These are phyloP conservation scores for Cerceris ruficornis DNA, from an alignment of 2,888 invertebrate species.

Conservation along the genomic window DNA sequence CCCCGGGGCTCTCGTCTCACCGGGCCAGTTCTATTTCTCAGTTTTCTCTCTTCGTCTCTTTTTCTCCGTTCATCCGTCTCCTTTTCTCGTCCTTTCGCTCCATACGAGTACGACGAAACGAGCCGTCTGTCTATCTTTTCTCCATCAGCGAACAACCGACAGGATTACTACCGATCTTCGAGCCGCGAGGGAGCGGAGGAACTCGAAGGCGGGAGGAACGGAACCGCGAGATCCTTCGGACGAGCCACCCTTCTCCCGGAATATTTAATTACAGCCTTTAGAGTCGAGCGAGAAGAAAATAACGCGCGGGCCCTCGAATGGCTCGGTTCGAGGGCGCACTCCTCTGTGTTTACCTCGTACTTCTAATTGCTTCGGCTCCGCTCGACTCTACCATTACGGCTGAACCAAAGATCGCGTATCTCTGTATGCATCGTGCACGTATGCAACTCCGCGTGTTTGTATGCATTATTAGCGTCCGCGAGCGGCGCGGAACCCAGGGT, in stretches of 20 bases:
- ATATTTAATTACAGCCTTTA: slow-evolving; percentile 79
- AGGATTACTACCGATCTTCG: slow-evolving; percentile 23
- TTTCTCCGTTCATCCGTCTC: too few species aligned
- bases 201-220: slow-evolving; percentile 15
- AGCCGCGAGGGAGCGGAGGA: slow-evolving; percentile 23
- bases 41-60: slow-evolving; percentile 35
- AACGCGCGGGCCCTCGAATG: slow-evolving; percentile 67
- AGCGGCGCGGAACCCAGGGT: neutral
- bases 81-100: neutral
- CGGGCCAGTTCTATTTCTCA: slow-evolving; percentile 17
- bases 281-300: slow-evolving; percentile 74
- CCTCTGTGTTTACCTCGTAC: slow-evolving; percentile 80
- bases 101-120: slow-evolving; percentile 52
- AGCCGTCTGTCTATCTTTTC: slow-evolving; percentile 66
- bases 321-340: slow-evolving; percentile 61
- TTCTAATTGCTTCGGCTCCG: slow-evolving; percentile 78
- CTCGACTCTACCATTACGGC: slow-evolving; percentile 70
- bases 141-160: slow-evolving; percentile 55
- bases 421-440: slow-evolving; percentile 45
- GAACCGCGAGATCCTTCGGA: slow-evolving; percentile 44
- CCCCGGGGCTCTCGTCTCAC: slow-evolving; percentile 67
- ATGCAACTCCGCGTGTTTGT: slow-evolving; percentile 21
- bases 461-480: slow-evolving; percentile 11
- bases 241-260: slow-evolving; percentile 64
- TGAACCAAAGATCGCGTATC: slow-evolving; percentile 65